These are phyloP conservation scores for Turritopsis rubra DNA, from an alignment of 30 jellyfish, hydroid and myxozoan species.

Conservation along the genomic window DNA sequence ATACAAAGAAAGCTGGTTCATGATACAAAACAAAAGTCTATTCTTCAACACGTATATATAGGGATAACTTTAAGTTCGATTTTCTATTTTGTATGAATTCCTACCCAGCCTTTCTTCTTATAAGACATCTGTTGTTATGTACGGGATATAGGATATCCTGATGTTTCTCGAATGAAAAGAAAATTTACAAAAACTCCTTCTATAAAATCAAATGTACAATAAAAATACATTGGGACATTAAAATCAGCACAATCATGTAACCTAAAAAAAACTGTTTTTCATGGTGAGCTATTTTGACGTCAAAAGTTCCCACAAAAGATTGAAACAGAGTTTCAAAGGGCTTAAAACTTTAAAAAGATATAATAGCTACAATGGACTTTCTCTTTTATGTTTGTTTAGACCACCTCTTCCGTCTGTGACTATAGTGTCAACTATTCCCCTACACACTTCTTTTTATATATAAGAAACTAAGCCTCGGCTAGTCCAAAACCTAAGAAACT, in stretches of 20 bases:
- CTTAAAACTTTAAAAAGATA: too few relatives aligned
- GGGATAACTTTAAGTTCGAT: background rate
- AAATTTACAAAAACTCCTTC: background rate
- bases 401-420: background rate
- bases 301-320: background rate
- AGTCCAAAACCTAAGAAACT: too few relatives aligned
- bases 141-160: background rate
- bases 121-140: background rate
- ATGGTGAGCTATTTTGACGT: background rate
- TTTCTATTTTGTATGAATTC: background rate
- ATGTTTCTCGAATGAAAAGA: background rate
- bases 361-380: too few relatives aligned
- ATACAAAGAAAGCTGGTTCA: background rate
- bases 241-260: too few relatives aligned
- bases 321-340: background rate
- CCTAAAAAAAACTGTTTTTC: too few relatives aligned
- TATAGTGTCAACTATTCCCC: too few relatives aligned
- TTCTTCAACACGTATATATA: background rate
- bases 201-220: too few relatives aligned
- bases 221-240: background rate
- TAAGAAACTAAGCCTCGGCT: too few relatives aligned
- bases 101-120: background rate
- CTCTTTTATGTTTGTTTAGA: too few relatives aligned
- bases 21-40: background rate
- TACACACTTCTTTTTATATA: too few relatives aligned